phyloP scores from a whole-genome alignment of 92 coral and sea anemone species.

The Anthopleura xanthogrammica region DNA sequence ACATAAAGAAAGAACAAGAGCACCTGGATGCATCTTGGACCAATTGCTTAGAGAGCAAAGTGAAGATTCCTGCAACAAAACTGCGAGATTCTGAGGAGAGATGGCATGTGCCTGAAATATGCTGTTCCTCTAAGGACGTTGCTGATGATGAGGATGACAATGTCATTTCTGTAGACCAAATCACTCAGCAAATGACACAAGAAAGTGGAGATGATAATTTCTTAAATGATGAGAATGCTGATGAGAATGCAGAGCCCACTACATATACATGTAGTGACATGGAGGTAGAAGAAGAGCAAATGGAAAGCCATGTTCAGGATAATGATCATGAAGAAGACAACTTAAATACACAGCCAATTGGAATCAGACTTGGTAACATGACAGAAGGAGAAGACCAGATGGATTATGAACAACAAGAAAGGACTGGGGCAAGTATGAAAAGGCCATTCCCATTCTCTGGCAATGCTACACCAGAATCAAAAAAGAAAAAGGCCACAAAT shows the following conservation, averaged over 20 bases:
- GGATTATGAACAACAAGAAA: no score
- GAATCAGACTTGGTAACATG: no score
- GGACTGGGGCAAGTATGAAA: no score
- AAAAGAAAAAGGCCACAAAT: no score
- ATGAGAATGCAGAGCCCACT: background rate
- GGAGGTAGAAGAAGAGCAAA: background rate
- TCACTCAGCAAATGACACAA: background rate
- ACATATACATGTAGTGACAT: background rate
- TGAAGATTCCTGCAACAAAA: slow-evolving; percentile 43
- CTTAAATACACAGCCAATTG: no score
- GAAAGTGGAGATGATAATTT: background rate
- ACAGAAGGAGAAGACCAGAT: no score
- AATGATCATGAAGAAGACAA: no score
- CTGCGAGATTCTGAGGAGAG: slow-evolving; percentile 24
- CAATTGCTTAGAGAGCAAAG: slow-evolving; percentile 13
- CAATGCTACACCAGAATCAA: no score
- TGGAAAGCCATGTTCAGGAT: no score
- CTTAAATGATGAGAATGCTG: background rate
- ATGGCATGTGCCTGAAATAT: slow-evolving; percentile 21
- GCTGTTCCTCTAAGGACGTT: background rate
- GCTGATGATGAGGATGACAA: background rate
- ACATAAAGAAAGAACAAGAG: slow-evolving; percentile 38
- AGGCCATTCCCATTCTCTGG: no score
- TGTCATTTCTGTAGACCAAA: background rate
- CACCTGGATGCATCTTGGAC: slow-evolving; percentile 33